phyloP scores from a whole-genome alignment of 1,140 invertebrate genomes.

The Mya arenaria region DNA sequence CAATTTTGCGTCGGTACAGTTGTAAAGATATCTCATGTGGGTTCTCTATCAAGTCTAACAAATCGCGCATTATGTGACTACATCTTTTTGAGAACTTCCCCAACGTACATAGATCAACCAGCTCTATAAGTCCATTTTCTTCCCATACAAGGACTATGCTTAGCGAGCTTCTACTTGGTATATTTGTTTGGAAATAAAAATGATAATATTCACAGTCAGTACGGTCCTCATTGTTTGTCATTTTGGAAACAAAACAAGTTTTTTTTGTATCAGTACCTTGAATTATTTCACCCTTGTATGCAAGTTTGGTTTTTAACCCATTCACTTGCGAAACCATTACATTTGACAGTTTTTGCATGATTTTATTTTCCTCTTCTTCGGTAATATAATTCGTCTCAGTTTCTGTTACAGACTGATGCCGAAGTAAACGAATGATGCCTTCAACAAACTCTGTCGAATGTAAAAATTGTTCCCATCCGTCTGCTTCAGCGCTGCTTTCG shows the following conservation, averaged over 20 bases:
- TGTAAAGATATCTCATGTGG: neutral
- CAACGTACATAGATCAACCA: neutral
- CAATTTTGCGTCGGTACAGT: neutral
- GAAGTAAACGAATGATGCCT: neutral
- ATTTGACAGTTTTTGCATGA: neutral
- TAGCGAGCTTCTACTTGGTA: neutral
- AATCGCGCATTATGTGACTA: neutral
- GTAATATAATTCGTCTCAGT: neutral
- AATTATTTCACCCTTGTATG: neutral
- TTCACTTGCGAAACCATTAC: neutral
- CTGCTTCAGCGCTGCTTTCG: neutral
- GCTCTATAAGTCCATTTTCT: neutral
- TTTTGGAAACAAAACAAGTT: conserved; percentile 1
- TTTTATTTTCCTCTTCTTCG: neutral
- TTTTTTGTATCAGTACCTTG: neutral
- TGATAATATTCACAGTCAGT: neutral
- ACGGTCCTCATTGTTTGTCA: neutral
- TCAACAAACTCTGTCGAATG: conserved; percentile 4
- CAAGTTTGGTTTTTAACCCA: neutral
- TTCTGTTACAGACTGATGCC: neutral
- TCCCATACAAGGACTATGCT: neutral
- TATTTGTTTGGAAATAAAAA: neutral
- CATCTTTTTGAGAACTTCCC: neutral
- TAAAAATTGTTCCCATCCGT: neutral
- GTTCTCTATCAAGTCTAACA: neutral